Conservation (phyloP, 2,888 invertebrate species). For the Cephus pulcher region DNA sequence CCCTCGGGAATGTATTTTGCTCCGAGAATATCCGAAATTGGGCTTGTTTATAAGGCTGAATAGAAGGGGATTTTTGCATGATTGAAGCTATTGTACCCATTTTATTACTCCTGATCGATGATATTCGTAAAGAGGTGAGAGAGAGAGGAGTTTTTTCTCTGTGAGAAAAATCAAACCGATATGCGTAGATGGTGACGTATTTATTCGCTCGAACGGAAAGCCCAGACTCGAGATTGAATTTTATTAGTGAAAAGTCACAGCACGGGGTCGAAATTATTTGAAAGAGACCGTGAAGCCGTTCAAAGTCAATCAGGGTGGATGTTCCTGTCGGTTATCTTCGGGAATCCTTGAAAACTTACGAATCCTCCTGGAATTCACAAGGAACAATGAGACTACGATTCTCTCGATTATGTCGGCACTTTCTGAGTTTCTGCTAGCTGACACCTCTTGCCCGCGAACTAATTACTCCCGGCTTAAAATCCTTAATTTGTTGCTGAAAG, state of each 20-base stretch:
- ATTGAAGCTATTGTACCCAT: conserved; percentile 19
- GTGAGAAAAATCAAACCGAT: no score
- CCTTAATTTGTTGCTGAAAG: conserved; percentile 47
- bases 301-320: no score
- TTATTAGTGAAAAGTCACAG: no score
- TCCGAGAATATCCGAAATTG: conserved; percentile 17
- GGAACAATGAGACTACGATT: conserved; percentile 2
- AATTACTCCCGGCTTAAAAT: conserved; percentile 53
- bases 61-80: conserved; percentile 17
- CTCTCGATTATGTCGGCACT: conserved; percentile 8
- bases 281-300: no score
- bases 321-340: no score
- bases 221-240: no score
- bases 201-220: no score
- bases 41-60: conserved; percentile 21
- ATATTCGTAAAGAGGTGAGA: no score
- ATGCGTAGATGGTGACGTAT: no score
- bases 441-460: conserved; percentile 23
- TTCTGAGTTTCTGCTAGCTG: conserved; percentile 17
- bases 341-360: neutral
- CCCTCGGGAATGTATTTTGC: conserved; percentile 17
- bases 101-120: no score
- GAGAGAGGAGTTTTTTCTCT: no score
- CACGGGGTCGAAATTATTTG: no score
- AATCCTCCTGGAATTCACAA: neutral